These are phyloP conservation scores for Actenoides hombroni DNA, from an alignment of 2,113 vertebrate genomes.

Conservation along the genomic window DNA sequence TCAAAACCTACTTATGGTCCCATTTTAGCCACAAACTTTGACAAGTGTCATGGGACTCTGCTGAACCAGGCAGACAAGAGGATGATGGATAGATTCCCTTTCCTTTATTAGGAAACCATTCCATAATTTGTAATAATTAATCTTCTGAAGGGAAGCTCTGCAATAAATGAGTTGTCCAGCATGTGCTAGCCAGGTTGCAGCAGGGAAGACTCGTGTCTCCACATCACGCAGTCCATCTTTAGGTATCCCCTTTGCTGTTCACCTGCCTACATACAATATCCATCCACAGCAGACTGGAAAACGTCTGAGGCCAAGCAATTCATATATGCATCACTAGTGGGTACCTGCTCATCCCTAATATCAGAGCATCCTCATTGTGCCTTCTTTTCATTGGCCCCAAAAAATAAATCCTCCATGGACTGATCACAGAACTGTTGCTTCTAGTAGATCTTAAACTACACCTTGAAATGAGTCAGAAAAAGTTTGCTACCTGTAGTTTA, in stretches of 20 bases:
- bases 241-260: accelerated
- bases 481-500: background rate
- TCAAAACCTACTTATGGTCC: background rate
- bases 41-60: background rate
- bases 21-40: conserved; percentile 6
- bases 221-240: background rate
- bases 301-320: background rate
- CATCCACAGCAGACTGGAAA: background rate
- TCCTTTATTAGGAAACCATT: background rate
- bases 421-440: background rate
- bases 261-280: background rate
- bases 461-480: background rate
- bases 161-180: background rate
- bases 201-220: accelerated
- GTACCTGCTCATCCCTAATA: background rate
- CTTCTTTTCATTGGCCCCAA: background rate
- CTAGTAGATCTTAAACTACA: background rate
- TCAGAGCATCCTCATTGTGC: background rate
- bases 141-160: background rate
- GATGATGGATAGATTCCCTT: background rate
- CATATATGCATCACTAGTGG: accelerated
- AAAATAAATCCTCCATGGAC: background rate
- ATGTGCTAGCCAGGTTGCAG: background rate
- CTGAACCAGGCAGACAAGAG: background rate
- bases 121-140: background rate